phyloP scores from a whole-genome alignment of 2,113 vertebrate species.

The Tautogolabrus adspersus region DNA sequence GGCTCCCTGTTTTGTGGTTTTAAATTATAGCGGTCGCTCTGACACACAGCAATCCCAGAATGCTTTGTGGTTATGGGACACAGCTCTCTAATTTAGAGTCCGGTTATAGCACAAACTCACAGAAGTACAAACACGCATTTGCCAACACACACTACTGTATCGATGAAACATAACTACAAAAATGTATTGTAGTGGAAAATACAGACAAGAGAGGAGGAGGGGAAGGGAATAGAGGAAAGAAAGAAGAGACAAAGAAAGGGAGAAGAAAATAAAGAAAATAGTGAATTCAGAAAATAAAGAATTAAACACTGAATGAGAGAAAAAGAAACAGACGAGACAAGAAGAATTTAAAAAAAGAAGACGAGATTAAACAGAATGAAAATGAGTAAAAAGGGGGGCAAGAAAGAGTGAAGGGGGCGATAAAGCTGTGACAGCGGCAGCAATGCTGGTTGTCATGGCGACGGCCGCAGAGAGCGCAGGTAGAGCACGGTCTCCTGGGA shows the following conservation, averaged over 20 bases:
- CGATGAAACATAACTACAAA: slow-evolving; percentile 54
- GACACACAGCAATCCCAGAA: slow-evolving; percentile 77
- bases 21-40: slow-evolving; percentile 68
- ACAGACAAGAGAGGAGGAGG: background rate
- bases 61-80: slow-evolving; percentile 79
- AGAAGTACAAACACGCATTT: slow-evolving; percentile 14
- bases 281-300: slow-evolving; percentile 14
- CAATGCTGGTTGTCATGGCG: slow-evolving; percentile 79
- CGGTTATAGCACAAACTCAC: slow-evolving; percentile 63
- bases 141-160: background rate
- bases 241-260: background rate
- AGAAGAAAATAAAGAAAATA: background rate
- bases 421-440: slow-evolving; percentile 78
- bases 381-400: slow-evolving; percentile 11
- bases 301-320: slow-evolving; percentile 40
- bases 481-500: slow-evolving; percentile 79
- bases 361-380: slow-evolving; percentile 15
- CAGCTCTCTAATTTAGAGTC: slow-evolving; percentile 81
- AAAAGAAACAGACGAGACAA: background rate
- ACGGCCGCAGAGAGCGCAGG: slow-evolving; percentile 81
- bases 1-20: slow-evolving; percentile 68
- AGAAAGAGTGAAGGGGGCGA: slow-evolving; percentile 46
- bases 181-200: slow-evolving; percentile 19
- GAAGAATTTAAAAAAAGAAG: background rate
- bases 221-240: background rate